Conservation (phyloP, 2,113 vertebrate species). For the Acanthochromis polyacanthus region DNA sequence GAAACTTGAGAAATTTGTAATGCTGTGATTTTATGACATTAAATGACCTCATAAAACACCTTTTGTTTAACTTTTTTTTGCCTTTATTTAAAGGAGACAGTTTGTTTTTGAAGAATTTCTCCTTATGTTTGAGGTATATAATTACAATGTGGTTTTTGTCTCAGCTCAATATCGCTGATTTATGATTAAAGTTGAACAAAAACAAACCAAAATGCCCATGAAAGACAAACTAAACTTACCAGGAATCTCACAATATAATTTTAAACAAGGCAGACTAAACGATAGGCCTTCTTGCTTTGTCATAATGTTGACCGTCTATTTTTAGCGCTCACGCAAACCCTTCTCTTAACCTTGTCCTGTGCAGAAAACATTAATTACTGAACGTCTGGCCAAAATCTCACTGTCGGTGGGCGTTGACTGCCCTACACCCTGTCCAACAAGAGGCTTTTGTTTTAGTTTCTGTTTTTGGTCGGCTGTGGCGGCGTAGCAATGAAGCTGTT, state of each 20-base stretch:
- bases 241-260: no score
- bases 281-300: no score
- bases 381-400: conserved; percentile 37
- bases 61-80: not conserved
- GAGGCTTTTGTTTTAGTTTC: conserved; percentile 53
- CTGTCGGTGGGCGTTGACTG: conserved; percentile 37
- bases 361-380: conserved; percentile 31
- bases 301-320: not conserved
- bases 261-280: no score
- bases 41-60: conserved; percentile 1
- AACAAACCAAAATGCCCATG: no score
- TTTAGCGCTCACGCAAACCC: not conserved
- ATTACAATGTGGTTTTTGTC: no score
- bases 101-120: not conserved
- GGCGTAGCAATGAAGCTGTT: conserved; percentile 8
- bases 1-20: not conserved
- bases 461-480: conserved; percentile 46
- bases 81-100: conserved; percentile 11
- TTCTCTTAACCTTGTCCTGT: not conserved
- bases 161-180: no score
- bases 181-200: no score
- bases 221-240: no score
- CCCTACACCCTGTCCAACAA: conserved; percentile 49
- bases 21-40: conserved; percentile 11
- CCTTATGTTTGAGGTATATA: not conserved